These are phyloP conservation scores for Proteles cristata DNA, from an alignment of 2,113 vertebrate genomes.

Conservation along the genomic window DNA sequence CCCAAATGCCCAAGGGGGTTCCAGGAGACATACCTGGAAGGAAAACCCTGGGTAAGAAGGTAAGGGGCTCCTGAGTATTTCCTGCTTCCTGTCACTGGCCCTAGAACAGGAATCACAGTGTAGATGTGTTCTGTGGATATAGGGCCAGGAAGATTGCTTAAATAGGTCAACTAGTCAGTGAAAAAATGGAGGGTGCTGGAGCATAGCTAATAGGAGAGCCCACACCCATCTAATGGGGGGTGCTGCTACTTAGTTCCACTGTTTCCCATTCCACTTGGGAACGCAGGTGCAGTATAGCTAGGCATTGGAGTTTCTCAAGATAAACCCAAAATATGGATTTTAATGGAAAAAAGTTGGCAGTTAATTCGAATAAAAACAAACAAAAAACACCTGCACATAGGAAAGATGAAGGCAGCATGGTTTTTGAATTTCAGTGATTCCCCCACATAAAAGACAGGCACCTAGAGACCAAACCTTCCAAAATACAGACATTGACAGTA, in stretches of 20 bases:
- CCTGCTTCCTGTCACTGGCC: background rate
- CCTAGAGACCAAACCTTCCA: background rate
- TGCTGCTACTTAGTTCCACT: background rate
- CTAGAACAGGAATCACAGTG: background rate
- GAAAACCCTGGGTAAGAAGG: background rate
- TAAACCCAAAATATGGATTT: background rate
- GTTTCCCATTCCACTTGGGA: no score
- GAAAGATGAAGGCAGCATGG: background rate
- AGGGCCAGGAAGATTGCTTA: background rate
- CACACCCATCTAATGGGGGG: accelerated
- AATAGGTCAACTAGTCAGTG: background rate
- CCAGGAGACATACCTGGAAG: background rate
- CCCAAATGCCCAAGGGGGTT: background rate
- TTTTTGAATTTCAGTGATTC: background rate
- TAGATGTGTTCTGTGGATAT: background rate
- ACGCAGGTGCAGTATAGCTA: background rate
- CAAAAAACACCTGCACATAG: background rate
- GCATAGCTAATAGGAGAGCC: background rate
- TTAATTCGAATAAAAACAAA: background rate
- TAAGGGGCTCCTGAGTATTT: background rate
- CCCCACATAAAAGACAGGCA: background rate
- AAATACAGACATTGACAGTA: background rate
- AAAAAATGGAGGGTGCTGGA: background rate
- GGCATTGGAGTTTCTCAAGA: background rate
- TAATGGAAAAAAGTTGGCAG: background rate